Percentiles rank a stretch among this genome's conserved stretches.
phyloP scores from a whole-genome alignment of 2,888 invertebrate species.

The Ramazzottius varieornatus region DNA sequence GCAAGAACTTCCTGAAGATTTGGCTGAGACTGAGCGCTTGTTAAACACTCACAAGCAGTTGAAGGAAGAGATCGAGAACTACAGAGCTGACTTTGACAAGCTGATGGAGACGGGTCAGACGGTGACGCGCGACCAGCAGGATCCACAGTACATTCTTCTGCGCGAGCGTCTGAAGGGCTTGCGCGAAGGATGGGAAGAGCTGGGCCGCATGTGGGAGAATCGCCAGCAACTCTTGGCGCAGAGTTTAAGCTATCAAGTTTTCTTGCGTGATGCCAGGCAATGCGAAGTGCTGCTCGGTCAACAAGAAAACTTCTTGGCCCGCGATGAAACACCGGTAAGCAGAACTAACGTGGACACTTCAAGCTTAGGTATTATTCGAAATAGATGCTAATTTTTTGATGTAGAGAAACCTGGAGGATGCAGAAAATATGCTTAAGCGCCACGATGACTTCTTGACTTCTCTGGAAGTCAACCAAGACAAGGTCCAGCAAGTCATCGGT shows the following conservation, averaged over 20 bases:
- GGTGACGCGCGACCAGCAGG: constrained; percentile 67
- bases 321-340: constrained; percentile 68
- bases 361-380: neutral
- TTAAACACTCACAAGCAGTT: constrained; percentile 92
- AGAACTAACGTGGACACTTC: neutral
- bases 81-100: constrained; percentile 84
- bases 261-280: constrained; percentile 85
- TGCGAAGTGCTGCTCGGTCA: constrained; percentile 88
- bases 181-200: constrained; percentile 94
- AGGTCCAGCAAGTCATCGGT: constrained; percentile 80
- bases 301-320: constrained; percentile 86
- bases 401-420: constrained; percentile 62
- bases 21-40: constrained; percentile 86
- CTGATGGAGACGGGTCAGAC: constrained; percentile 99
- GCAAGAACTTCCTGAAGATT: constrained; percentile 69
- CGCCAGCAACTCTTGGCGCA: constrained; percentile 75
- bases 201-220: constrained; percentile 99
- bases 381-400: constrained; percentile 4
- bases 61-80: constrained; percentile 95
- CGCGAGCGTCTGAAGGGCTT: constrained; percentile 86
- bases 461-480: constrained; percentile 99
- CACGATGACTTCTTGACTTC: constrained; percentile 97
- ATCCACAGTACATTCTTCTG: constrained; percentile 99
- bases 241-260: constrained; percentile 73
- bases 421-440: constrained; percentile 80